These are phyloP conservation scores for Sturmia bella DNA, from an alignment of 2,888 invertebrate species.

Conservation along the genomic window DNA sequence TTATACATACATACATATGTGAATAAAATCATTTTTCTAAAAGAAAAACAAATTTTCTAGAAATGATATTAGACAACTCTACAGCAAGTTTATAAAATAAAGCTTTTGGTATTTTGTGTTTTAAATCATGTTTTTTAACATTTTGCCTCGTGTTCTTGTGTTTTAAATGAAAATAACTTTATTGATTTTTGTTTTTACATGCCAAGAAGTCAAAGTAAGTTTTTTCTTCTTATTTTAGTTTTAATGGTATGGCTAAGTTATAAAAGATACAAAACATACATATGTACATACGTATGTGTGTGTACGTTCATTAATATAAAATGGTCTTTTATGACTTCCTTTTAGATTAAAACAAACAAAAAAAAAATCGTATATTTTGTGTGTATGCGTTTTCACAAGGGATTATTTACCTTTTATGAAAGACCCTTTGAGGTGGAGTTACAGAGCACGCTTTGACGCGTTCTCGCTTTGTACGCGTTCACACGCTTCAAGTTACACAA, in stretches of 20 bases:
- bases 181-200: conserved; percentile 48
- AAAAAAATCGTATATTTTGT: conserved; percentile 4
- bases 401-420: background rate
- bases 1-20: too few relatives aligned
- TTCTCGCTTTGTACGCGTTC: too few relatives aligned
- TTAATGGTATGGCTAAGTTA: background rate
- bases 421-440: conserved; percentile 16
- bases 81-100: background rate
- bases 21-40: conserved; percentile 3
- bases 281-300: background rate
- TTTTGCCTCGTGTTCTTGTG: background rate
- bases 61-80: background rate
- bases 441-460: too few relatives aligned
- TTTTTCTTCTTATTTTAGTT: background rate
- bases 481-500: too few relatives aligned
- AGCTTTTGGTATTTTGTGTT: background rate
- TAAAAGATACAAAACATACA: background rate
- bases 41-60: conserved; percentile 3
- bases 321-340: conserved; percentile 51
- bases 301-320: conserved; percentile 23
- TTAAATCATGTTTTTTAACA: background rate
- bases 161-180: background rate
- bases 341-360: conserved; percentile 28
- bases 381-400: conserved; percentile 18
- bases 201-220: conserved; percentile 45